Conservation (phyloP, 2,113 vertebrate species). For the Lepidiolamprologus cunningtoni region DNA sequence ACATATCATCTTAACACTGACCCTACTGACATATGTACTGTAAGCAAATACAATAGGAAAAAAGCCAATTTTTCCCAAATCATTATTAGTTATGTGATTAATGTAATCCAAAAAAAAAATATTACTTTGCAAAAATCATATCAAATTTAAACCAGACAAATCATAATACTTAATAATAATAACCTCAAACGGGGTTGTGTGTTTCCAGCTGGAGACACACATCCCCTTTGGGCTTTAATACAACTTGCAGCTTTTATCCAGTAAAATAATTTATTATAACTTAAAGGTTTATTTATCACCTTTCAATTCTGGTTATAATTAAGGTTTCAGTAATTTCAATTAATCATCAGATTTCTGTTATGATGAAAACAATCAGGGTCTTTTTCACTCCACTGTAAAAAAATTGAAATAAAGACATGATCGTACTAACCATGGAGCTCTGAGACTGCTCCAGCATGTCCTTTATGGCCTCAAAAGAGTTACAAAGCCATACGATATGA, state of each 20-base stretch:
- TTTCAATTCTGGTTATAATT: background rate
- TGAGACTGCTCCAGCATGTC: background rate
- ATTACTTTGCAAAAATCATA: background rate
- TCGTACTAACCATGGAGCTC: background rate
- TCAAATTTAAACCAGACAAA: background rate
- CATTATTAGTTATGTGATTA: background rate
- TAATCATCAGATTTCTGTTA: background rate
- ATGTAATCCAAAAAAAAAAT: background rate
- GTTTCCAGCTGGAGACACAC: background rate
- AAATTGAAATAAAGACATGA: background rate
- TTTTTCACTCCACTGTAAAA: background rate
- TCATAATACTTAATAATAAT: background rate
- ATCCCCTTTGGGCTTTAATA: background rate
- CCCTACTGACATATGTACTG: background rate
- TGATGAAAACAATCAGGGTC: background rate
- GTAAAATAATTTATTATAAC: background rate
- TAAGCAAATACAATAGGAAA: background rate
- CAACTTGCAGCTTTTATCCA: background rate
- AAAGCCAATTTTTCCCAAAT: background rate
- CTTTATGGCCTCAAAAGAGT: background rate
- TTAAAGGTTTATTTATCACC: background rate
- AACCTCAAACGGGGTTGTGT: background rate
- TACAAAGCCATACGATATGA: background rate
- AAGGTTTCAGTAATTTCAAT: background rate
- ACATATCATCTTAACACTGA: background rate